Conservation (phyloP, 1,140 invertebrate genomes). For the Eumeta japonica region DNA sequence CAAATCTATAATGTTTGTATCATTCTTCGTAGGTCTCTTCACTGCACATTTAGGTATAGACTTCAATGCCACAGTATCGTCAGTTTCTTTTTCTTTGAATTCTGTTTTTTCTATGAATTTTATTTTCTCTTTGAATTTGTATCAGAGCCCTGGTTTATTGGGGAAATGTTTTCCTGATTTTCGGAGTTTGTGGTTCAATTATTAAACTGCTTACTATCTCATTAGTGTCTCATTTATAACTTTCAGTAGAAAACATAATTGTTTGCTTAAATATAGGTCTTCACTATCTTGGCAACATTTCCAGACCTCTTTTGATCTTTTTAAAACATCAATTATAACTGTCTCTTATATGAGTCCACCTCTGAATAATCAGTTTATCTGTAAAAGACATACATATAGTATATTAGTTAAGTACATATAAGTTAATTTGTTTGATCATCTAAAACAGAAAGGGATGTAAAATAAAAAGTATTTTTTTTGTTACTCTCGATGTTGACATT, state of each 20-base stretch:
- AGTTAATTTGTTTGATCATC: no score
- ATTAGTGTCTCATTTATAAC: slow-evolving; percentile 12
- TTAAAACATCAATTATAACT: slow-evolving; percentile 13
- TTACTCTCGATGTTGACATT: no score
- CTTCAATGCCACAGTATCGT: slow-evolving; percentile 6
- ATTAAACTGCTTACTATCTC: slow-evolving; percentile 9
- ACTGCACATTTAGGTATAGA: slow-evolving; percentile 9
- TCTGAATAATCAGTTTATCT: slow-evolving; percentile 12
- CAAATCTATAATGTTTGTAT: slow-evolving; percentile 10
- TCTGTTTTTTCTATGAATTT: slow-evolving; percentile 10
- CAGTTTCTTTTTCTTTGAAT: slow-evolving; percentile 11
- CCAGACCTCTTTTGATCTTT: slow-evolving; percentile 16
- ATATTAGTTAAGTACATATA: slow-evolving; percentile 6
- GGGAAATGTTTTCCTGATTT: slow-evolving; percentile 9
- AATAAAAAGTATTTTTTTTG: no score
- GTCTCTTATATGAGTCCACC: slow-evolving; percentile 16
- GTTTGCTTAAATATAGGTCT: slow-evolving; percentile 15
- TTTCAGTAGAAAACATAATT: slow-evolving; percentile 14
- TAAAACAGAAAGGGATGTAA: no score
- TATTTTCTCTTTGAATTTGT: slow-evolving; percentile 11
- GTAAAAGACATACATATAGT: slow-evolving; percentile 11
- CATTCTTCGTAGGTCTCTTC: slow-evolving; percentile 9
- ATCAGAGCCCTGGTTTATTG: no score
- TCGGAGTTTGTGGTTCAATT: slow-evolving; percentile 13
- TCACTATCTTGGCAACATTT: slow-evolving; percentile 12